These are phyloP conservation scores for Aselliscus stoliczkanus DNA, from an alignment of 2,797 vertebrate species.

Conservation along the genomic window DNA sequence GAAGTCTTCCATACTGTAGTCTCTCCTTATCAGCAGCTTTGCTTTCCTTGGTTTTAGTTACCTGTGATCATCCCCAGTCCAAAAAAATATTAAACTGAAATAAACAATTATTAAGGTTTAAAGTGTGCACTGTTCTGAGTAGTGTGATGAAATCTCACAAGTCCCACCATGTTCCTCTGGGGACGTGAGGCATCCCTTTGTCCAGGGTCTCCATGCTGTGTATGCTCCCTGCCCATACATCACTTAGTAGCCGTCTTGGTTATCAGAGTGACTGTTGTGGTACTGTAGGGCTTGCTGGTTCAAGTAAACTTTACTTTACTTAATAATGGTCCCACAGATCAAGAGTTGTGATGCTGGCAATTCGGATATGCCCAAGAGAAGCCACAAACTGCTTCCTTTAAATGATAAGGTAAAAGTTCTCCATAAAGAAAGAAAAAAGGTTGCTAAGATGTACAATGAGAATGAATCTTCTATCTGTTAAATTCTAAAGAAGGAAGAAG, in stretches of 20 bases:
- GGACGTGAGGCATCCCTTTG: not conserved
- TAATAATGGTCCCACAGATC: not conserved
- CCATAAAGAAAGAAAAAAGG: not conserved
- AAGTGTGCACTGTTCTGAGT: not conserved
- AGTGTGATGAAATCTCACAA: not conserved
- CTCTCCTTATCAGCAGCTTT: not conserved
- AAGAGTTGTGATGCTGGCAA: not conserved
- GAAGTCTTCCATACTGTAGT: not conserved
- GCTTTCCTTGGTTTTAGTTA: not conserved
- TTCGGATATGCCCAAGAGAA: not conserved
- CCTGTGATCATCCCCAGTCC: not conserved
- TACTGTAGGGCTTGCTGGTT: not conserved
- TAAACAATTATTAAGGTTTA: not conserved
- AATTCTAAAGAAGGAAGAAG: not conserved
- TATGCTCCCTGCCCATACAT: not conserved
- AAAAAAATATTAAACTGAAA: not conserved
- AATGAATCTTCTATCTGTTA: not conserved
- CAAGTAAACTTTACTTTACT: not conserved
- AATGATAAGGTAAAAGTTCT: not conserved
- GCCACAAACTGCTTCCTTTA: not conserved
- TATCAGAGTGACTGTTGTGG: not conserved
- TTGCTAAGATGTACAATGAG: not conserved
- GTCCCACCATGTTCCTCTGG: not conserved
- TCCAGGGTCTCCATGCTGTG: not conserved
- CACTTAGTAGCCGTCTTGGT: not conserved